phyloP scores from a whole-genome alignment of 2,797 vertebrate species.

The Martes flavigula region DNA sequence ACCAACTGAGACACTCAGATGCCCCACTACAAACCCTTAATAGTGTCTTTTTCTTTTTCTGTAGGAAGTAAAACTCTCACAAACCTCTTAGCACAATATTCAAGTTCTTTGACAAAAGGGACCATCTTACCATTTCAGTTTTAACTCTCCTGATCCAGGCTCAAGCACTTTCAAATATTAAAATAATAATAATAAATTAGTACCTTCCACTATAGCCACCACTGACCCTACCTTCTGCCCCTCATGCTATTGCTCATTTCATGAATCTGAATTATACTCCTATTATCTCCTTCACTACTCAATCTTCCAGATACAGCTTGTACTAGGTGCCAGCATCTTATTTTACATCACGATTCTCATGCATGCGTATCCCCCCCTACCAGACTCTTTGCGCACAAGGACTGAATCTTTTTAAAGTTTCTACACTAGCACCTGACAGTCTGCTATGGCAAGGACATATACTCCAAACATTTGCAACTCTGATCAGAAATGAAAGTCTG shows the following conservation, averaged over 20 bases:
- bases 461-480: neutral
- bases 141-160: neutral
- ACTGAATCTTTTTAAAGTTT: neutral
- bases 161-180: neutral
- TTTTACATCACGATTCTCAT: neutral
- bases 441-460: neutral
- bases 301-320: neutral
- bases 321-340: neutral
- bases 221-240: neutral
- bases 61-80: neutral
- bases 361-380: neutral
- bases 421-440: neutral
- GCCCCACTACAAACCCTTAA: slow-evolving; percentile 9
- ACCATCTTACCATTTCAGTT: neutral
- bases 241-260: neutral
- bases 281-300: neutral
- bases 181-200: neutral
- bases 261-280: slow-evolving; percentile 1
- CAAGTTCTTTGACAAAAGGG: neutral
- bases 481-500: slow-evolving; percentile 24
- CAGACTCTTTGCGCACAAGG: neutral
- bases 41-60: neutral
- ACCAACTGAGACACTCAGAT: neutral
- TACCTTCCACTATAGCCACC: neutral
- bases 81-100: neutral